These are phyloP conservation scores for Drosophila lacicola DNA, from an alignment of 2,888 invertebrate genomes.

Conservation along the genomic window DNA sequence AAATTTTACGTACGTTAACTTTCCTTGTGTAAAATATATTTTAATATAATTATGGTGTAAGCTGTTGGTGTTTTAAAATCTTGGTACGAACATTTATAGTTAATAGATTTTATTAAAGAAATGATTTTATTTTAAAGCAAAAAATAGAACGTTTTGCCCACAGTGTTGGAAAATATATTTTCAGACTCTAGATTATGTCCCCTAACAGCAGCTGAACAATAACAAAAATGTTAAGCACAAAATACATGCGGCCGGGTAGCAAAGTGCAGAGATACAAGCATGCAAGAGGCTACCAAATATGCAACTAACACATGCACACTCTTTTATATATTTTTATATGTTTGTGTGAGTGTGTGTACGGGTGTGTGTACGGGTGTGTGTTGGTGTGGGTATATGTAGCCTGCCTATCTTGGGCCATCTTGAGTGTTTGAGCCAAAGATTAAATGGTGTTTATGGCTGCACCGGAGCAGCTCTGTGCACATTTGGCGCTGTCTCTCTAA, in stretches of 20 bases:
- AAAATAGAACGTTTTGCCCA: background rate
- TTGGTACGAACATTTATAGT: too few species aligned
- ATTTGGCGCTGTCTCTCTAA: slow-evolving; percentile 41
- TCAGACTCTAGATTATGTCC: slow-evolving; percentile 41
- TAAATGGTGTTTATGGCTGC: slow-evolving; percentile 79
- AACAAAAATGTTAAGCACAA: slow-evolving; percentile 55
- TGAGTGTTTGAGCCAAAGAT: slow-evolving; percentile 79
- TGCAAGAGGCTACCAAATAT: slow-evolving; percentile 35
- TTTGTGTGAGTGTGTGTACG: slow-evolving; percentile 12
- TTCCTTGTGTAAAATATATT: too few species aligned
- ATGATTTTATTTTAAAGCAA: background rate
- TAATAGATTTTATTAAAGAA: background rate
- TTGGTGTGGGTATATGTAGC: slow-evolving; percentile 16
- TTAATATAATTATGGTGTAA: background rate
- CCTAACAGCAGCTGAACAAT: slow-evolving; percentile 52
- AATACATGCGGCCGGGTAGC: slow-evolving; percentile 40
- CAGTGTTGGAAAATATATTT: slow-evolving; percentile 10
- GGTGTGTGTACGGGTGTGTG: slow-evolving; percentile 10
- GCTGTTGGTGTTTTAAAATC: too few species aligned
- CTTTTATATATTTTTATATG: background rate
- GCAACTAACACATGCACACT: slow-evolving; percentile 18
- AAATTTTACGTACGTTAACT: background rate
- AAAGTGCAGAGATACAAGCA: slow-evolving; percentile 34
- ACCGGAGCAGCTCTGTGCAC: slow-evolving; percentile 38
- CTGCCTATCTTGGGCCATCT: slow-evolving; percentile 38